Percentiles rank a stretch among this genome's conserved stretches.
phyloP scores from a whole-genome alignment of 2,797 vertebrate genomes.

The Nothura maculosa region DNA sequence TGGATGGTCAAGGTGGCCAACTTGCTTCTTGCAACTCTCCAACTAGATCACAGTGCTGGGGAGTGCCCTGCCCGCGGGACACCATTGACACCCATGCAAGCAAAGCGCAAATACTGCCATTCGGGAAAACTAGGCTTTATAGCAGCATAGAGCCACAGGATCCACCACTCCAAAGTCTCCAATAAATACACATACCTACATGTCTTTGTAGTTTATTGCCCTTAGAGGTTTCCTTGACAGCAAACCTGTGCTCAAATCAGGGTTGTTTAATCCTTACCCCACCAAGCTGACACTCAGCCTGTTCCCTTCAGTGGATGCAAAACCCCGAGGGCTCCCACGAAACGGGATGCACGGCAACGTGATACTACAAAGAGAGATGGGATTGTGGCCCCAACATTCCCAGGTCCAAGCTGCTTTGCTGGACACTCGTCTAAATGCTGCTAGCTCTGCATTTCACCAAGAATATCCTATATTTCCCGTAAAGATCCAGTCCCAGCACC shows the following conservation, averaged over 20 bases:
- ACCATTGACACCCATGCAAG: not conserved
- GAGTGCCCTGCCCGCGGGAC: not conserved
- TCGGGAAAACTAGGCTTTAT: not conserved
- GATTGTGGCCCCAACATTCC: accelerated
- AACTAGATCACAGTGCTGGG: accelerated
- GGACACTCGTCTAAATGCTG: not conserved
- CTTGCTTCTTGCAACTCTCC: not conserved
- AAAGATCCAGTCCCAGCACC: not conserved
- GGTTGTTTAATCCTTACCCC: not conserved
- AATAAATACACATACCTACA: not conserved
- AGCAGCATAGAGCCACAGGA: accelerated
- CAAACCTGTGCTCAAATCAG: not conserved
- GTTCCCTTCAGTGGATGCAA: not conserved
- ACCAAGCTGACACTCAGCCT: not conserved
- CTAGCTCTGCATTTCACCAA: not conserved
- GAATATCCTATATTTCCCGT: constrained; percentile 5
- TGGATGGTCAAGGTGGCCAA: accelerated
- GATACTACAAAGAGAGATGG: not conserved
- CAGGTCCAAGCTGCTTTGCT: not conserved
- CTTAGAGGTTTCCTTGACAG: accelerated
- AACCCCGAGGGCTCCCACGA: not conserved
- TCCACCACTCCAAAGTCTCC: not conserved
- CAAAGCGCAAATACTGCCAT: not conserved
- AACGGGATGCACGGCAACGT: accelerated
- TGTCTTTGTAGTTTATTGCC: accelerated